phyloP scores from a whole-genome alignment of 2,888 invertebrate genomes.

The Metellina segmentata region DNA sequence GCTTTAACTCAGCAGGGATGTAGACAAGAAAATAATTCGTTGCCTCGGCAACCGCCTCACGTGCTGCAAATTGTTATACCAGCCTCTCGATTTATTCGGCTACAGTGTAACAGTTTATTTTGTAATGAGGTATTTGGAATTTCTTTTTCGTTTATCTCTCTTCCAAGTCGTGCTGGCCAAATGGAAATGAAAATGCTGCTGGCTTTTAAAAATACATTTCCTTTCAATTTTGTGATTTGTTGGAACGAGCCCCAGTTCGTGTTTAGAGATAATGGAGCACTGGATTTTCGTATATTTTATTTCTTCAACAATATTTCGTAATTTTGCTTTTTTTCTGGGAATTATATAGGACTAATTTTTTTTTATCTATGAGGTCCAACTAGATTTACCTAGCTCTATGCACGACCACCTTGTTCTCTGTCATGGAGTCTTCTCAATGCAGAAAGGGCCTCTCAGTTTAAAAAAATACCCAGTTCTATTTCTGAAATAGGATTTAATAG shows the following conservation, averaged over 20 bases:
- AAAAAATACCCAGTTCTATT: too few species aligned
- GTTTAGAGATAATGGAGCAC: not conserved
- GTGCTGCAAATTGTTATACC: not conserved
- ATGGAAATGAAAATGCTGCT: not conserved
- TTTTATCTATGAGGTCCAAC: too few species aligned
- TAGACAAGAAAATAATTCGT: not conserved
- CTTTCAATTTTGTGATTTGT: not conserved
- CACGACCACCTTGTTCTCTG: too few species aligned
- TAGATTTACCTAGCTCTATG: too few species aligned
- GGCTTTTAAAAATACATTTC: not conserved
- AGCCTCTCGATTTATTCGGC: not conserved
- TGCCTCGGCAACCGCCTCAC: conserved; percentile 21
- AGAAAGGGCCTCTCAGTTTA: too few species aligned
- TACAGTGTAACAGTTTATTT: not conserved
- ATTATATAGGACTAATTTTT: too few species aligned
- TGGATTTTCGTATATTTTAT: too few species aligned
- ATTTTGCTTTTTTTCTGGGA: too few species aligned
- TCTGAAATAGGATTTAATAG: too few species aligned
- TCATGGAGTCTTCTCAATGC: too few species aligned
- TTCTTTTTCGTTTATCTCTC: not conserved
- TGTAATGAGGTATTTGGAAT: not conserved
- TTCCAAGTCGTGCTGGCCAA: not conserved
- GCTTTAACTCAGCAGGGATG: not conserved
- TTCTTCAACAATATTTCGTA: too few species aligned
- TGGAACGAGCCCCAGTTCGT: not conserved